Evolutionary conservation across 1,140 invertebrate species (phyloP).

Genomic region (Diorhabda sublineata): DNA sequence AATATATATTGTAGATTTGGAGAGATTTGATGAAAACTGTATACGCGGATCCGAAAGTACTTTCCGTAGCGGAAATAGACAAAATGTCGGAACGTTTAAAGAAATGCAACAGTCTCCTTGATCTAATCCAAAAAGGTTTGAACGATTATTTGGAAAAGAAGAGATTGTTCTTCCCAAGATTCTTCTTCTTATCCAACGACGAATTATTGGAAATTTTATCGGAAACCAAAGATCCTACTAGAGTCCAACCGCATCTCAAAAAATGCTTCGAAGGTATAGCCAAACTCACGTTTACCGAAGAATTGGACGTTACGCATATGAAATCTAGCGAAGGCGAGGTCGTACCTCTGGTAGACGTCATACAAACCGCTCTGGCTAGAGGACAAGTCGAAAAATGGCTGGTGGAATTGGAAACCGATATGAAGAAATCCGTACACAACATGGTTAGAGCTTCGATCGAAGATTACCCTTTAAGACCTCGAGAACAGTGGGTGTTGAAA

Average conservation of each 20-base stretch:
- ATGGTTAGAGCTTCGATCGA: constrained; percentile 58
- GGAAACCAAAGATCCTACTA: constrained; percentile 93
- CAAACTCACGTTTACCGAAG: constrained; percentile 78
- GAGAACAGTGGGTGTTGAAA: constrained; percentile 49
- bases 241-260: constrained; percentile 96
- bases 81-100: constrained; percentile 88
- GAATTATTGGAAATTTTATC: constrained; percentile 94
- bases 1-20: constrained; percentile 62
- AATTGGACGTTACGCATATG: constrained; percentile 85
- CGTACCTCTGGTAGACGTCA: constrained; percentile 70
- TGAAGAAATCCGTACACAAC: constrained; percentile 84
- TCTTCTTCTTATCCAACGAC: constrained; percentile 97
- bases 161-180: constrained; percentile 87
- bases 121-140: constrained; percentile 87
- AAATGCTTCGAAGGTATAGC: constrained; percentile 96
- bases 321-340: constrained; percentile 84
- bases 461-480: constrained; percentile 61
- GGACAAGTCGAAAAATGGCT: constrained; percentile 98
- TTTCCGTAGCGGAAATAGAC: constrained; percentile 84
- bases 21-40: constrained; percentile 90
- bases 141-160: constrained; percentile 96
- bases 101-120: constrained; percentile 82
- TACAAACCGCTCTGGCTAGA: constrained; percentile 82
- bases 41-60: constrained; percentile 70
- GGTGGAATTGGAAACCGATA: constrained; percentile 81